Conservation (phyloP, 1,140 invertebrate species). For the Popillia japonica region DNA sequence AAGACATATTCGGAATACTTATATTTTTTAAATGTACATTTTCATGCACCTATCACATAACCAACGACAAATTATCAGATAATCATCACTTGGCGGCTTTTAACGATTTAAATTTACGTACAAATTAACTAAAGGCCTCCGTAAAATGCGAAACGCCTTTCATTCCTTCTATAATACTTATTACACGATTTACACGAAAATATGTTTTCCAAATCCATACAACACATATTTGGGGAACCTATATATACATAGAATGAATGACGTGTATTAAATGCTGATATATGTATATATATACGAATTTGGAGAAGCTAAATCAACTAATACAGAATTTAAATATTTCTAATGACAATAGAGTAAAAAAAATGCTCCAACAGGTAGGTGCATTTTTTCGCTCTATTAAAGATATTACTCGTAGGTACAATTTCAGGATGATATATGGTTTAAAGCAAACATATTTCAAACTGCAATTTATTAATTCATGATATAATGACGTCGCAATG, state of each 20-base stretch:
- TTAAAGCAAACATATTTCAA: no score
- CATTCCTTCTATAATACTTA: neutral
- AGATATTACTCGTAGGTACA: no score
- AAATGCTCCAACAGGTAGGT: no score
- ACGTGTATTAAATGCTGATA: no score
- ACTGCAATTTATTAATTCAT: no score
- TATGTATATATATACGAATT: no score
- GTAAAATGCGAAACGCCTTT: neutral
- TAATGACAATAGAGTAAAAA: no score
- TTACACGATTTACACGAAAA: neutral
- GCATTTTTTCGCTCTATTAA: no score
- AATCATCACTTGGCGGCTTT: neutral
- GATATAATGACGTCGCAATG: no score
- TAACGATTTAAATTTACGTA: neutral
- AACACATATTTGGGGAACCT: neutral
- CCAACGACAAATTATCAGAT: constrained; percentile 1
- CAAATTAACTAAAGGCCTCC: neutral
- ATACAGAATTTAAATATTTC: no score
- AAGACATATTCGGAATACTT: constrained; percentile 5
- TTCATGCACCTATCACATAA: constrained; percentile 24
- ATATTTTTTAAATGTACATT: neutral
- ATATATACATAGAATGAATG: neutral
- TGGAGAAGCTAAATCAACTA: no score
- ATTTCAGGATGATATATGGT: no score
- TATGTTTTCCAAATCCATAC: constrained; percentile 1